Percentiles rank a stretch among this genome's conserved stretches.
Evolutionary conservation across 2,797 vertebrate species (phyloP).

Genomic region (Gallirallus australis): DNA sequence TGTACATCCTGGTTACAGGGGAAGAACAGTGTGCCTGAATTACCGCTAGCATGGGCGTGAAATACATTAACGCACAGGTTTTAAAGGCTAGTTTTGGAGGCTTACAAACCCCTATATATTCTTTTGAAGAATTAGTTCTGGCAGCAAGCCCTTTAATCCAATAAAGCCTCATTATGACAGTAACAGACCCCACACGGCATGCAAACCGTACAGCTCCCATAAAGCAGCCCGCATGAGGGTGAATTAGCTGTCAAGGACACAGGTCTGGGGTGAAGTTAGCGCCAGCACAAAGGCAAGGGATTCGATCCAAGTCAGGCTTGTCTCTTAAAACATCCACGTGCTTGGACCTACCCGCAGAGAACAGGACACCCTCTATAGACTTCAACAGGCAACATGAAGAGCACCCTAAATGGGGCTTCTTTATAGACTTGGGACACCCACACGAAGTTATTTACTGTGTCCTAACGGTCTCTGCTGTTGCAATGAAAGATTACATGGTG

Average conservation of each 20-base stretch:
- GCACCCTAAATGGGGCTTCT: background rate
- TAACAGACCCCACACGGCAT: background rate
- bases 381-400: background rate
- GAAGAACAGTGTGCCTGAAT: background rate
- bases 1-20: background rate
- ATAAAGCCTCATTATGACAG: conserved; percentile 4
- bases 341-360: background rate
- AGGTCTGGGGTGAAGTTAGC: background rate
- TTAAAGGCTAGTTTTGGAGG: background rate
- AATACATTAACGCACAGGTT: background rate
- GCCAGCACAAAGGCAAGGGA: background rate
- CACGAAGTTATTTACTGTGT: background rate
- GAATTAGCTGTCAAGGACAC: background rate
- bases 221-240: background rate
- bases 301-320: background rate
- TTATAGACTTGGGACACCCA: background rate
- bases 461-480: background rate
- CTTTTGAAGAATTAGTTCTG: background rate
- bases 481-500: background rate
- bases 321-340: background rate
- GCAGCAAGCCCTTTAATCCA: conserved; percentile 19
- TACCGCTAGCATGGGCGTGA: background rate
- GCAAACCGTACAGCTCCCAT: background rate
- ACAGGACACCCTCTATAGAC: background rate
- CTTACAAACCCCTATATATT: background rate